phyloP scores from a whole-genome alignment of 2,888 invertebrate genomes.

The Cotesia congregata region DNA sequence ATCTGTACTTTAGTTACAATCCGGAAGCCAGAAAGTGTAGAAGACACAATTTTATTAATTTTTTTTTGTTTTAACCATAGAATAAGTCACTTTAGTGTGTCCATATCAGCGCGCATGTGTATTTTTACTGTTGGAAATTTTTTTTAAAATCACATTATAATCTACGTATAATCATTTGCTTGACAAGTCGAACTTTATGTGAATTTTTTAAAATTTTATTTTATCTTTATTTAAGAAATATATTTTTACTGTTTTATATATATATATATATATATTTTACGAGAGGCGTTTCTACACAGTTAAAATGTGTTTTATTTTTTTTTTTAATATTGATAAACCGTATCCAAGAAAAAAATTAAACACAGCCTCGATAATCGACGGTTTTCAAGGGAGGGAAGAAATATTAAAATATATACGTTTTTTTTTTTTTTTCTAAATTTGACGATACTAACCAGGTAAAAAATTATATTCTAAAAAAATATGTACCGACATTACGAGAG shows the following conservation, averaged over 20 bases:
- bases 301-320: not conserved
- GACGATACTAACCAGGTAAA: constrained; percentile 49
- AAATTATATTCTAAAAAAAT: constrained; percentile 56
- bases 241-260: constrained; percentile 22
- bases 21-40: constrained; percentile 39
- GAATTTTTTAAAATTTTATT: constrained; percentile 11
- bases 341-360: constrained; percentile 49
- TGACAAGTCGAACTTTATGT: constrained; percentile 25
- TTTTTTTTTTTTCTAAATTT: constrained; percentile 39
- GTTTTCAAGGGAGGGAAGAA: constrained; percentile 54
- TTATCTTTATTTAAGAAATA: not conserved
- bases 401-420: constrained; percentile 56
- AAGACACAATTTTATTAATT: constrained; percentile 35
- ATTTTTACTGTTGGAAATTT: constrained; percentile 5
- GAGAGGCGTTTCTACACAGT: constrained; percentile 9
- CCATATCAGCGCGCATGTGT: constrained; percentile 17
- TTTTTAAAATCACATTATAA: constrained; percentile 24
- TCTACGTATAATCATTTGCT: constrained; percentile 11
- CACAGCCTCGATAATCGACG: constrained; percentile 60
- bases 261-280: constrained; percentile 12
- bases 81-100: constrained; percentile 59
- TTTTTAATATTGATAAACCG: not conserved
- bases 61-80: constrained; percentile 34
- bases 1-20: constrained; percentile 3
- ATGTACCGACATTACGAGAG: constrained; percentile 43